Percentiles rank a stretch among this genome's conserved stretches.
Evolutionary conservation across 2,113 vertebrate species (phyloP).

Genomic region (Camarhynchus parvulus): DNA sequence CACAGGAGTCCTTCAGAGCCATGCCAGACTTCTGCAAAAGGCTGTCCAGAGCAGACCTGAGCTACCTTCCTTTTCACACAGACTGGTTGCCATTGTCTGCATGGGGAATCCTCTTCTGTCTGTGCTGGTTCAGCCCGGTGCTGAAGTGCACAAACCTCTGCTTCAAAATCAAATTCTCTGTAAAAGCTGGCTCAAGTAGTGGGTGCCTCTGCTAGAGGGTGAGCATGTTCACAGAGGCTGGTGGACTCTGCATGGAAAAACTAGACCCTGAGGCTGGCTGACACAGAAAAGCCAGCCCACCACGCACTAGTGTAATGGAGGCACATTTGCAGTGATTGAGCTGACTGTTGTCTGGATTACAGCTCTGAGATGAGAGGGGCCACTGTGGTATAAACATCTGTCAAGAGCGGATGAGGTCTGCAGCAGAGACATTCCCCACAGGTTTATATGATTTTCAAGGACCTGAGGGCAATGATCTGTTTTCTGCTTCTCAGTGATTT

Average conservation of each 20-base stretch:
- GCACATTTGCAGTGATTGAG: background rate
- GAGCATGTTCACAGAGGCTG: background rate
- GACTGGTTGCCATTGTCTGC: background rate
- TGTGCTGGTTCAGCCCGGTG: background rate
- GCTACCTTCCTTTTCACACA: background rate
- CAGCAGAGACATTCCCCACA: background rate
- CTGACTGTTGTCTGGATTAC: background rate
- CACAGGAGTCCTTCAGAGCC: background rate
- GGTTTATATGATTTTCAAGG: conserved; percentile 41
- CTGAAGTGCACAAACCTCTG: fast-evolving
- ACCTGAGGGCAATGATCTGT: background rate
- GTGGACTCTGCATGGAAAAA: background rate
- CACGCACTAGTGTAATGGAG: background rate
- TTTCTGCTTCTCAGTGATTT: conserved; percentile 17
- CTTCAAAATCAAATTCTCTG: background rate
- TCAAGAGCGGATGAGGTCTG: background rate
- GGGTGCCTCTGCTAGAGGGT: background rate
- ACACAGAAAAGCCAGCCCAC: background rate
- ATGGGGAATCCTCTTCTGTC: background rate
- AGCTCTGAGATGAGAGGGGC: background rate
- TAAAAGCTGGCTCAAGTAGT: background rate
- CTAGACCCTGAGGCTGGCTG: background rate
- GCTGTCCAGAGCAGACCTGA: background rate
- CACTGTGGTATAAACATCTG: conserved; percentile 24
- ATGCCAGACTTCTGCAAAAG: background rate